Evolutionary conservation across 2,888 invertebrate genomes (phyloP).

Genomic region (Suillia variegata): DNA sequence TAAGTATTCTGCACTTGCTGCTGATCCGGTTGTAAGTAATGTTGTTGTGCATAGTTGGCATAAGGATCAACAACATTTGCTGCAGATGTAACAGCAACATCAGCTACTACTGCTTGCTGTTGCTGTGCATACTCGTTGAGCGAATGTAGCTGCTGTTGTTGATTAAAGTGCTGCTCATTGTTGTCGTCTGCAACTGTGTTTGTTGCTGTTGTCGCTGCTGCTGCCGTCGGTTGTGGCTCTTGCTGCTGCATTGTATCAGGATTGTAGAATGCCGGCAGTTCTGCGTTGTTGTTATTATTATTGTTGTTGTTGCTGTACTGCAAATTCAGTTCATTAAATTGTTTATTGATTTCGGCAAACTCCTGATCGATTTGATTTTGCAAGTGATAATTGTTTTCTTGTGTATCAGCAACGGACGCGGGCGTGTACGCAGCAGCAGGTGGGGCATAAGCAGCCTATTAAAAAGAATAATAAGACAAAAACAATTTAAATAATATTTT

Average conservation of each 20-base stretch:
- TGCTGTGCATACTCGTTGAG: not conserved
- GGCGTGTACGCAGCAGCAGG: conserved; percentile 17
- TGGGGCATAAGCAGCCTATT: not conserved
- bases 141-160: conserved; percentile 28
- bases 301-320: conserved; percentile 45
- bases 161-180: no score
- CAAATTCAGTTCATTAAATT: conserved; percentile 57
- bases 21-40: conserved; percentile 23
- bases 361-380: conserved; percentile 55
- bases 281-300: no score
- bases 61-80: conserved; percentile 12
- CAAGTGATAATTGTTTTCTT: conserved; percentile 34
- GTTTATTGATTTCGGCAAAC: conserved; percentile 57
- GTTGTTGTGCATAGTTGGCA: conserved; percentile 24
- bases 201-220: conserved; percentile 13
- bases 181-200: no score
- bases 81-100: conserved; percentile 6
- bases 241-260: conserved; percentile 28
- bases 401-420: no score
- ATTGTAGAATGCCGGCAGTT: conserved; percentile 26
- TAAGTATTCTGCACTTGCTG: conserved; percentile 22
- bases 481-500: no score
- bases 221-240: conserved; percentile 21
- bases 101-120: conserved; percentile 6
- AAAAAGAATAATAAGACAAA: not conserved